phyloP scores from a whole-genome alignment of 2,113 vertebrate genomes.

The Megaceryle maxima region DNA sequence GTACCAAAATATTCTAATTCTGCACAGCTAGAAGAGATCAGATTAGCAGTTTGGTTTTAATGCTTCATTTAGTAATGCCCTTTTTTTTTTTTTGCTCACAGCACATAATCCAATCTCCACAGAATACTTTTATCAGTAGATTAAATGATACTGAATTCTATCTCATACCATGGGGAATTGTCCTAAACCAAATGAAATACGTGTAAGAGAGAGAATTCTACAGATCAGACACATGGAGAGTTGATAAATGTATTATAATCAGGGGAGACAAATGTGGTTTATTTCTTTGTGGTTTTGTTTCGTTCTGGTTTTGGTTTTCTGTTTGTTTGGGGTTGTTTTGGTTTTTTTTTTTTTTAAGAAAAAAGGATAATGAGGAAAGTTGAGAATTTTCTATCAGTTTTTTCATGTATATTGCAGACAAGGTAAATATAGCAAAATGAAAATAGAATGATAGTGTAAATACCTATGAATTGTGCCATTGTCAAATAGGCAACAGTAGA shows the following conservation, averaged over 20 bases:
- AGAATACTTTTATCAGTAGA: background rate
- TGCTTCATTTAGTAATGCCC: constrained; percentile 10
- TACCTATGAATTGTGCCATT: constrained; percentile 32
- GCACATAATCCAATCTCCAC: constrained; percentile 13
- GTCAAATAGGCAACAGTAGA: constrained; percentile 47
- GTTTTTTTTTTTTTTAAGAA: background rate
- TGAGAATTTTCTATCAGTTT: constrained; percentile 43
- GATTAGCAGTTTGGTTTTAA: constrained; percentile 24
- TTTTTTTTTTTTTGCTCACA: background rate
- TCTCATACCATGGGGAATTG: background rate
- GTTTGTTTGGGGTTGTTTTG: background rate
- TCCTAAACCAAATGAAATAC: background rate
- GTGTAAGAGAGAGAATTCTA: background rate
- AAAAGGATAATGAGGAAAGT: background rate
- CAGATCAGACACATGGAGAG: background rate
- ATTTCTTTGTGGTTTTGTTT: background rate
- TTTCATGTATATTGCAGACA: background rate
- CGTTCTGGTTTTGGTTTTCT: background rate
- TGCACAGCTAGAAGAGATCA: background rate
- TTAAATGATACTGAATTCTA: background rate
- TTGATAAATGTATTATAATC: background rate
- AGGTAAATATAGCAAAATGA: constrained; percentile 8
- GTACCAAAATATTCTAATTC: background rate
- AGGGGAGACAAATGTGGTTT: background rate
- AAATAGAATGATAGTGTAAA: constrained; percentile 49